Conservation (phyloP, 2,888 invertebrate species). For the Himalopsyche kuldschensis region DNA sequence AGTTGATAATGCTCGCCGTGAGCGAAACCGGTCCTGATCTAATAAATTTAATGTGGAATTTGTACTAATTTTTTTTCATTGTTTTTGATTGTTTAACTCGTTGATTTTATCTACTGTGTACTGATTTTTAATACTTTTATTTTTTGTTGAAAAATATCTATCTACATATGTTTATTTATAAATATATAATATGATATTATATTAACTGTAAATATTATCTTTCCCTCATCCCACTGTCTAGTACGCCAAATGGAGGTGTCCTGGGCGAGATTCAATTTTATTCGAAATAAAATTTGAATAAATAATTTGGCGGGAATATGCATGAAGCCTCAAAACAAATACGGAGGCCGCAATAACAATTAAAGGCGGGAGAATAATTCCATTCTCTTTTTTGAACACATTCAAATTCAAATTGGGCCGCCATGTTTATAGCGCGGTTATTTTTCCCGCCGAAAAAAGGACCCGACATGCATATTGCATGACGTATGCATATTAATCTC, state of each 20-base stretch:
- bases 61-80: no score
- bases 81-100: no score
- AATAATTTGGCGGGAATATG: not conserved
- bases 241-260: not conserved
- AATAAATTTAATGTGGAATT: no score
- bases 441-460: not conserved
- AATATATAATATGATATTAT: no score
- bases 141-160: no score
- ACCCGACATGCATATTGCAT: not conserved
- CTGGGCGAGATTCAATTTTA: not conserved
- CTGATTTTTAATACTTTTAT: no score
- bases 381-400: not conserved
- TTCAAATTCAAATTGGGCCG: not conserved
- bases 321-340: not conserved
- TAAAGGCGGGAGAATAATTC: not conserved
- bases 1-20: no score
- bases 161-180: no score
- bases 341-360: not conserved
- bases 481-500: not conserved
- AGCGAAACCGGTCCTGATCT: no score
- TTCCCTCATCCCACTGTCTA: not conserved
- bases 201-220: no score
- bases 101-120: no score
- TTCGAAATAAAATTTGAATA: not conserved
- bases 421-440: not conserved